Evolutionary conservation across 2,113 vertebrate genomes (phyloP), one percentile per base, ranked within the genome.

Genomic region (Trogon surrucura): DNA sequence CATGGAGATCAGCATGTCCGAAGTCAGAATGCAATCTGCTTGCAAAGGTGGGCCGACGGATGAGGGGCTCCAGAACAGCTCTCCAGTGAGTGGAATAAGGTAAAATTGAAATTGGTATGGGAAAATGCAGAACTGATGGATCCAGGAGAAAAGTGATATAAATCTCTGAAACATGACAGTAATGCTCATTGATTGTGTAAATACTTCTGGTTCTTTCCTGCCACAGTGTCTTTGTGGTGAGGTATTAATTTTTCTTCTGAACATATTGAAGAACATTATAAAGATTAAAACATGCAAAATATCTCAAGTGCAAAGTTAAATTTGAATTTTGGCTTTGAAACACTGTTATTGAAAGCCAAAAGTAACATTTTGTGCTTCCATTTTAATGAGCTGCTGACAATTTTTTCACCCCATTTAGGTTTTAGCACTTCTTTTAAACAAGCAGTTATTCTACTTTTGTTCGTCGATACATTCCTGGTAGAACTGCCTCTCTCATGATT

Each of bases 341-440:
- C 29, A 32, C 17, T 58, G 54, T 48, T 78, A 36, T 2, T 60
- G 21, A 88, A 88, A 85, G 34, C 20, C 54, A 87, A 74, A 95
- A 78, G 15, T 47, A 67, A 18, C 32, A 60, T 75, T 78, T 71
- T 1, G 3, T 67, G 10, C 38, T 91, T 85, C 45, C 7, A 1
- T 64, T 83, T 65, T 71, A 91, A 64, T 56, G 23, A 87, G 48
- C 20, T 66, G 48, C 18, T 34, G 36, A 48, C 32, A 87, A 65
- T 74, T 91, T 91, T 94, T n/a, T 88, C 74, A 75, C 53, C 5
- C 16, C 74, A 82, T 89, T 95, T 89, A 82, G 32, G 45, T 38
- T 93, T 79, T 79, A 91, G 61, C 48, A 58, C 10, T 81, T 86
- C 48, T 60, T 56, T 94, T 95, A 48, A 65, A 65, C 44, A 81